These are phyloP conservation scores for Coenonympha arcania DNA, from an alignment of 2,888 invertebrate species.

Conservation along the genomic window DNA sequence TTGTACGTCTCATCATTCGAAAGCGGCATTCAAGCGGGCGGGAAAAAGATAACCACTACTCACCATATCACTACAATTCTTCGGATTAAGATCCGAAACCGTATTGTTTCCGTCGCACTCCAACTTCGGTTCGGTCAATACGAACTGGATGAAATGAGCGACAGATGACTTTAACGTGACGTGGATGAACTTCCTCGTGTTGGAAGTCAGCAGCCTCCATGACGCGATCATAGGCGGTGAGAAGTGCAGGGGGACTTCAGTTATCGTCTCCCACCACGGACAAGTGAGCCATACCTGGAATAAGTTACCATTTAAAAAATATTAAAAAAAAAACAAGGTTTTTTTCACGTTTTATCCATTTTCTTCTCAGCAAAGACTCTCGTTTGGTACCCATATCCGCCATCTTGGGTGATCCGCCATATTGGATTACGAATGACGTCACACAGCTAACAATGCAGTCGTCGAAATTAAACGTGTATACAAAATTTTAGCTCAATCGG, in stretches of 20 bases:
- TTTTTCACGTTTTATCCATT: background rate
- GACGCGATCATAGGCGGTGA: slow-evolving; percentile 86
- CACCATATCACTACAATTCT: slow-evolving; percentile 74
- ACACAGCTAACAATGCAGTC: too few relatives aligned
- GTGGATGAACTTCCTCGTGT: slow-evolving; percentile 88
- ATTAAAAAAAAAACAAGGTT: background rate
- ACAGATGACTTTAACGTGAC: slow-evolving; percentile 82
- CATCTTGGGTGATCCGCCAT: too few relatives aligned
- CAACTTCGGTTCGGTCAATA: slow-evolving; percentile 63
- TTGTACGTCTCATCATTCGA: too few relatives aligned
- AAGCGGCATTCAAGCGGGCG: too few relatives aligned
- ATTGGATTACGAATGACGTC: too few relatives aligned
- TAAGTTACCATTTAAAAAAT: too few relatives aligned
- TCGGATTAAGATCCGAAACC: slow-evolving; percentile 79
- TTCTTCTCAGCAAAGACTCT: background rate
- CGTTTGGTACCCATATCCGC: too few relatives aligned
- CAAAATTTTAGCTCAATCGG: too few relatives aligned
- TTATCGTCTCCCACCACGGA: slow-evolving; percentile 84
- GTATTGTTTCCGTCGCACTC: slow-evolving; percentile 76
- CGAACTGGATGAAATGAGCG: slow-evolving; percentile 65
- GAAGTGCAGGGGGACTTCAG: slow-evolving; percentile 84
- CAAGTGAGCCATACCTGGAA: slow-evolving; percentile 80
- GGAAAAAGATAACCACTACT: slow-evolving; percentile 24
- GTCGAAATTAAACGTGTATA: too few relatives aligned
- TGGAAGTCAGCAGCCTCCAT: slow-evolving; percentile 88